phyloP scores from a whole-genome alignment of 2,888 invertebrate species.

The Oxycera nigricornis region DNA sequence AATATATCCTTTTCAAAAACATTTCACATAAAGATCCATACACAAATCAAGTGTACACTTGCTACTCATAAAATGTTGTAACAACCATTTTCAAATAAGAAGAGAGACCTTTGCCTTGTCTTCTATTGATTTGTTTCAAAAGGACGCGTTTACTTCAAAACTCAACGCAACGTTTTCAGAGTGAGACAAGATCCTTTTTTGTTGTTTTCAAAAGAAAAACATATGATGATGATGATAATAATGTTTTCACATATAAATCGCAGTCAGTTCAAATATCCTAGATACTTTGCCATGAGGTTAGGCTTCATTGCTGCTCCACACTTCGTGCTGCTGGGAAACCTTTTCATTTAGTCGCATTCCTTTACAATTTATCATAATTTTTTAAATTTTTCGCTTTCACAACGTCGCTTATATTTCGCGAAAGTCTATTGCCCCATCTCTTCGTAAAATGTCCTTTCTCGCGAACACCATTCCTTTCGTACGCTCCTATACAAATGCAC shows the following conservation, averaged over 20 bases:
- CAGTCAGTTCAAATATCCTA: conserved; percentile 1
- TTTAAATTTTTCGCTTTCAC: background rate
- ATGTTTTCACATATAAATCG: background rate
- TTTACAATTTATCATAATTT: background rate
- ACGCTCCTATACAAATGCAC: too few species aligned
- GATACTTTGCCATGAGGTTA: background rate
- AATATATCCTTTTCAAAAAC: too few species aligned
- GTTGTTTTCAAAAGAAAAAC: background rate
- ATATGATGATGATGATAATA: background rate
- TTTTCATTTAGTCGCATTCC: background rate
- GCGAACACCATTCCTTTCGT: background rate
- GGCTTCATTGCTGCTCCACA: background rate
- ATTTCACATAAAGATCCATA: too few species aligned
- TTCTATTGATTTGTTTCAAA: too few species aligned
- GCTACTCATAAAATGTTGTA: too few species aligned
- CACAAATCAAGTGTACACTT: too few species aligned
- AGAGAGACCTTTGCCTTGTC: background rate
- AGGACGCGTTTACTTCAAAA: background rate
- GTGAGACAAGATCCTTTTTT: background rate
- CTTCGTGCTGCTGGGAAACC: background rate
- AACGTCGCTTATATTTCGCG: conserved; percentile 5
- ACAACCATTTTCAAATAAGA: background rate
- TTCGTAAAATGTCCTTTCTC: background rate
- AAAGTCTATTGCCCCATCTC: background rate
- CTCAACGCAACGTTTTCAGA: background rate